Evolutionary conservation across 2,888 invertebrate species (phyloP).

Genomic region (Poecilus cupreus): DNA sequence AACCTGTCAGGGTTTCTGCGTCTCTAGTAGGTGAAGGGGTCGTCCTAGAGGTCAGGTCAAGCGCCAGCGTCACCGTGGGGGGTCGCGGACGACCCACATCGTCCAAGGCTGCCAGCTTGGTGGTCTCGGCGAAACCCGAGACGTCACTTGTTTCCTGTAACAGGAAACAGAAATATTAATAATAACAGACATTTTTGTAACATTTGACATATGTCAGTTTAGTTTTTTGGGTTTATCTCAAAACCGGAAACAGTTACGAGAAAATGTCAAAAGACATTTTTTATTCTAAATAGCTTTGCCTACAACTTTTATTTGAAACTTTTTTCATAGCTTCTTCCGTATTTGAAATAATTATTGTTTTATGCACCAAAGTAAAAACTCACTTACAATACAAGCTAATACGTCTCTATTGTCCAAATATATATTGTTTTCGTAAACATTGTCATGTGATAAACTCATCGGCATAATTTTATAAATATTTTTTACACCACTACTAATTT

Average conservation of each 20-base stretch:
- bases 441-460: background rate
- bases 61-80: constrained; percentile 69
- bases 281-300: too few species aligned
- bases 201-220: too few species aligned
- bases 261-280: too few species aligned
- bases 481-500: background rate
- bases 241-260: too few species aligned
- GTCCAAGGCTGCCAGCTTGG: constrained; percentile 88
- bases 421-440: background rate
- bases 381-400: constrained; percentile 4
- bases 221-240: too few species aligned
- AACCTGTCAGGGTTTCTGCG: constrained; percentile 84
- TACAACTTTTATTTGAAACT: too few species aligned
- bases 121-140: constrained; percentile 14
- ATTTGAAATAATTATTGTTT: too few species aligned
- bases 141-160: constrained; percentile 12
- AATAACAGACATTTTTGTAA: too few species aligned
- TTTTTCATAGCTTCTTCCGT: too few species aligned
- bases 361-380: too few species aligned
- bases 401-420: background rate
- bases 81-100: constrained; percentile 83
- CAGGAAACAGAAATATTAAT: background rate
- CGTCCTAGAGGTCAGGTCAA: constrained; percentile 63
- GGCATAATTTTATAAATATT: background rate
- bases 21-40: constrained; percentile 71